Conservation (phyloP, 2,888 invertebrate species). For the Cryptocheilus praepositus region DNA sequence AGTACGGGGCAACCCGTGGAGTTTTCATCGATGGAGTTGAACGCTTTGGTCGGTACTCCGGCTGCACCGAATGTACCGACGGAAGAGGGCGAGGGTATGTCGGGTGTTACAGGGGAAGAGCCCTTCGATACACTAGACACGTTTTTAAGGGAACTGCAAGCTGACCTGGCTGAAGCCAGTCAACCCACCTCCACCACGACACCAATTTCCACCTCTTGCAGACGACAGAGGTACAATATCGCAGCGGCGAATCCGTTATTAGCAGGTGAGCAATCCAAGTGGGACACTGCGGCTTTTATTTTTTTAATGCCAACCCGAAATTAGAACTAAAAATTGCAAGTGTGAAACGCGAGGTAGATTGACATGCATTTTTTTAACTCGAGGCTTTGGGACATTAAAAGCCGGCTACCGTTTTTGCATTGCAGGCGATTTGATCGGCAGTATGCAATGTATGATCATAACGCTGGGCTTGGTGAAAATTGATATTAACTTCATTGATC, state of each 20-base stretch:
- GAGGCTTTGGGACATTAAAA: no score
- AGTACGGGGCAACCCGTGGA: slow-evolving; percentile 70
- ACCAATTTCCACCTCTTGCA: slow-evolving; percentile 76
- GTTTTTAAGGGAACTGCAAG: slow-evolving; percentile 85
- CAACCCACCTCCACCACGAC: slow-evolving; percentile 76
- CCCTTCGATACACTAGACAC: slow-evolving; percentile 90
- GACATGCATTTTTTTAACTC: no score
- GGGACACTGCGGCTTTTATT: background rate
- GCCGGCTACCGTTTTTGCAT: no score
- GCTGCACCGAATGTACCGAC: slow-evolving; percentile 63
- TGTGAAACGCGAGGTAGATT: no score
- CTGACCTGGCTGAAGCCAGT: slow-evolving; percentile 70
- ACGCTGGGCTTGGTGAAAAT: no score
- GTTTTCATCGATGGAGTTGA: slow-evolving; percentile 72
- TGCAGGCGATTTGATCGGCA: no score
- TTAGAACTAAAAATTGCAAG: no score
- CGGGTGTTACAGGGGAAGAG: slow-evolving; percentile 80
- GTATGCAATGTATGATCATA: no score
- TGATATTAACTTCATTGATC: no score
- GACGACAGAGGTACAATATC: slow-evolving; percentile 84
- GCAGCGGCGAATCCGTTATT: slow-evolving; percentile 91
- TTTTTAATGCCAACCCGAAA: background rate
- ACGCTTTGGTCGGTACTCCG: slow-evolving; percentile 68
- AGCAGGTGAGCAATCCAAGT: slow-evolving; percentile 84
- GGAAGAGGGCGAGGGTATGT: slow-evolving; percentile 68